phyloP scores from a whole-genome alignment of 2,113 vertebrate genomes.

The Myotis brandtii region DNA sequence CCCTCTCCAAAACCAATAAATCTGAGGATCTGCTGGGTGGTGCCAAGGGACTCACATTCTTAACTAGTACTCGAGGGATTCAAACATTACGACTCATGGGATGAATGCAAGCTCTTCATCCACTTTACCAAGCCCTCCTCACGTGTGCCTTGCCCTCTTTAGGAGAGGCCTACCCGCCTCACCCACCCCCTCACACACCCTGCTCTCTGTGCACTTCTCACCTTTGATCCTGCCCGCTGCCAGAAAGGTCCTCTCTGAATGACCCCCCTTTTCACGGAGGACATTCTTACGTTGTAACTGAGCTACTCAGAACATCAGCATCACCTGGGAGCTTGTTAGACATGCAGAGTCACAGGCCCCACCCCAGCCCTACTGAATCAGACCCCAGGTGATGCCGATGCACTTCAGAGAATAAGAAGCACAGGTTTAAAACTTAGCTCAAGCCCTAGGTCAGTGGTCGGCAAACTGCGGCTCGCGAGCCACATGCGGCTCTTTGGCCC shows the following conservation, averaged over 20 bases:
- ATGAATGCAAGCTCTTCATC: neutral
- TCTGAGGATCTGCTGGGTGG: neutral
- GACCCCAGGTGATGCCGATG: neutral
- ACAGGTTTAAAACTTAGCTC: neutral
- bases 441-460: too few relatives aligned
- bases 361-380: neutral
- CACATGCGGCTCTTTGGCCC: too few relatives aligned
- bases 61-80: neutral
- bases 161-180: neutral
- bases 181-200: neutral
- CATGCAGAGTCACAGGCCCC: neutral
- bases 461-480: too few relatives aligned
- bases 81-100: too few relatives aligned
- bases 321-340: neutral
- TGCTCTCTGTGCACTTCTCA: neutral
- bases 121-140: neutral
- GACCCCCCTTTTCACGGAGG: neutral
- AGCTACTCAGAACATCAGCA: neutral
- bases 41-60: neutral
- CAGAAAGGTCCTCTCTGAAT: neutral
- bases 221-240: neutral
- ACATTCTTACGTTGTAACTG: neutral
- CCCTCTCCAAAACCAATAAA: neutral
- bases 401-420: neutral
- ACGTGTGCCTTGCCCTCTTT: rapidly evolving